Percentiles rank a stretch among this genome's conserved stretches.
Conservation (phyloP, 2,113 vertebrate genomes). For the Notothenia rossii region DNA sequence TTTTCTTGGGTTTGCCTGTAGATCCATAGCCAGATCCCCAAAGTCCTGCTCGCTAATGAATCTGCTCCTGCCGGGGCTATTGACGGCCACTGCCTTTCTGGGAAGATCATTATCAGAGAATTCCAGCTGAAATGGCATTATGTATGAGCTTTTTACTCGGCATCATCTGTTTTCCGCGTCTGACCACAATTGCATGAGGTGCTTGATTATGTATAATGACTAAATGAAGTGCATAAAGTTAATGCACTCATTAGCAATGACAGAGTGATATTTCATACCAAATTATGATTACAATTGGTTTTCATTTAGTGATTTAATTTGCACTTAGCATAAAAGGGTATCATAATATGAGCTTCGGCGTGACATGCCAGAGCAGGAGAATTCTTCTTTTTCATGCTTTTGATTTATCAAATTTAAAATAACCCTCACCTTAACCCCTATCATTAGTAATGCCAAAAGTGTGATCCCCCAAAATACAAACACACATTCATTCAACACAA, state of each 20-base stretch:
- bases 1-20: conserved; percentile 70
- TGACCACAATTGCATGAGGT: conserved; percentile 29
- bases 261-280: conserved; percentile 36
- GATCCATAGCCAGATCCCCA: conserved; percentile 75
- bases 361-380: neutral
- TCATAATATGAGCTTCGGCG: conserved; percentile 3
- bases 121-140: conserved; percentile 71
- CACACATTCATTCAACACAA: neutral
- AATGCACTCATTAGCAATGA: conserved; percentile 38
- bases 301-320: conserved; percentile 40
- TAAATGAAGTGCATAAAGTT: conserved; percentile 42
- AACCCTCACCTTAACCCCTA: too few species aligned
- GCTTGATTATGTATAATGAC: conserved; percentile 42
- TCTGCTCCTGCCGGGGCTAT: conserved; percentile 68
- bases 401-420: neutral
- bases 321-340: neutral
- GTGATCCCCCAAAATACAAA: neutral
- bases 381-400: neutral
- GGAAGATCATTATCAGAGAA: conserved; percentile 73
- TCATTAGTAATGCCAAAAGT: neutral
- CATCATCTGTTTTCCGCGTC: conserved; percentile 42
- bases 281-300: conserved; percentile 26
- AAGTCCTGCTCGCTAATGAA: conserved; percentile 77
- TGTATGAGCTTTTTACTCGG: conserved; percentile 48
- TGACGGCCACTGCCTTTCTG: conserved; percentile 71